These are phyloP conservation scores for Jacana jacana DNA, from an alignment of 2,113 vertebrate genomes.

Conservation along the genomic window DNA sequence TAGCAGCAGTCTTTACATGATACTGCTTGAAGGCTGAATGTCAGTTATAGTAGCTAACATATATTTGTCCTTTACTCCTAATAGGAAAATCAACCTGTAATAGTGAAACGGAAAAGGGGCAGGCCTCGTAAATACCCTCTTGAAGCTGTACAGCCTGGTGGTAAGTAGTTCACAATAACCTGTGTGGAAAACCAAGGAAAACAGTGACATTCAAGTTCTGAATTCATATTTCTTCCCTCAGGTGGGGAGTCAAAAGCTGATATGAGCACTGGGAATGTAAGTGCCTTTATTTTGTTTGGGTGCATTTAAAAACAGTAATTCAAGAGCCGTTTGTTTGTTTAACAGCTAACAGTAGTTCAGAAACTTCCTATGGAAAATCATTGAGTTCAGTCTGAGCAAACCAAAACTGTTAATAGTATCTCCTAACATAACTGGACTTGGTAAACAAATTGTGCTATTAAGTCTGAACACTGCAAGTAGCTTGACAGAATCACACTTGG, in stretches of 20 bases:
- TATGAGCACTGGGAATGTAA: conserved; percentile 67
- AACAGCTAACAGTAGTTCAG: neutral
- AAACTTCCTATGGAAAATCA: neutral
- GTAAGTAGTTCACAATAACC: conserved; percentile 57
- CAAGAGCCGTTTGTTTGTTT: neutral
- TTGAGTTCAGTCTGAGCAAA: neutral
- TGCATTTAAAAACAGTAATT: conserved; percentile 25
- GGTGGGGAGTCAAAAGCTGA: conserved; percentile 75
- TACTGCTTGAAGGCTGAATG: neutral
- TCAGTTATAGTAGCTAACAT: neutral
- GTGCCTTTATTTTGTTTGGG: conserved; percentile 64
- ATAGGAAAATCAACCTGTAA: conserved; percentile 71
- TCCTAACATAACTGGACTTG: neutral
- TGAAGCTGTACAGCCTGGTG: conserved; percentile 59
- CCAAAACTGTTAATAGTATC: neutral
- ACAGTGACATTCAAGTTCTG: conserved; percentile 43
- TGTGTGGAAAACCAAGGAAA: neutral
- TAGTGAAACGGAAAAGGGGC: conserved; percentile 78
- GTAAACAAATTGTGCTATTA: neutral
- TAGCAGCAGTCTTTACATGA: neutral
- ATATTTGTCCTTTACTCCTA: neutral
- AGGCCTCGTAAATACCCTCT: conserved; percentile 79
- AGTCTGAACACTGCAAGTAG: neutral
- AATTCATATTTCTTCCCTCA: conserved; percentile 68
- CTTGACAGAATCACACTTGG: neutral